Conservation (phyloP, 2,888 invertebrate genomes). For the Torymus tubicola region DNA sequence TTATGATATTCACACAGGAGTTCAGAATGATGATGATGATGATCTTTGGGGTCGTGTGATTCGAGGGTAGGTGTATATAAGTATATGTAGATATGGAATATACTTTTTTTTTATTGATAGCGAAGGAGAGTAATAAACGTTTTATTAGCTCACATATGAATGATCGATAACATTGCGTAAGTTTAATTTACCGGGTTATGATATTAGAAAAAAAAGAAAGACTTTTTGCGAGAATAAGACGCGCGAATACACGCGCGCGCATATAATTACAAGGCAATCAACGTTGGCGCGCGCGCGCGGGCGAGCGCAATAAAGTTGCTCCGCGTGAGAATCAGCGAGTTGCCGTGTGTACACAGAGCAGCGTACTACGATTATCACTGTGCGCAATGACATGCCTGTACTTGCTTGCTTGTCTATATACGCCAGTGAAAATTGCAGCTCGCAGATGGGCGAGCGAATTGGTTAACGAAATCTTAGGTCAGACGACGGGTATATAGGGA, state of each 20-base stretch:
- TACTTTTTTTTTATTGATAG: too few species aligned
- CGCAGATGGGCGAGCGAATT: background rate
- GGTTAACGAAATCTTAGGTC: background rate
- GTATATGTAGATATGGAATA: too few species aligned
- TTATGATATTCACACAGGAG: slow-evolving; percentile 38
- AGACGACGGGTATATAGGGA: too few species aligned
- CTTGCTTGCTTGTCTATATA: too few species aligned
- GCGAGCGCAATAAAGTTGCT: slow-evolving; percentile 33
- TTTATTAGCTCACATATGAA: too few species aligned
- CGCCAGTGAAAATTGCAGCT: slow-evolving; percentile 42
- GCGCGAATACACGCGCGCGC: too few species aligned
- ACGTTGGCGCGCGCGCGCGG: background rate
- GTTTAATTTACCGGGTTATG: too few species aligned
- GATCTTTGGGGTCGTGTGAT: background rate
- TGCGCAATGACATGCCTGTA: slow-evolving; percentile 53
- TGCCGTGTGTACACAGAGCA: background rate
- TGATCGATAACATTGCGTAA: too few species aligned
- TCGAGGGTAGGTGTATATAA: too few species aligned
- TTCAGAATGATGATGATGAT: slow-evolving; percentile 1
- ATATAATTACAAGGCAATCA: slow-evolving; percentile 19
- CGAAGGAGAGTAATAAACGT: too few species aligned
- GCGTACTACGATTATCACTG: slow-evolving; percentile 46
- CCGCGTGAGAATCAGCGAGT: slow-evolving; percentile 48
- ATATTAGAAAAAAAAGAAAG: too few species aligned
- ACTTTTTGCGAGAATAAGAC: too few species aligned